Base-by-base conservation (phyloP, 2,797 vertebrate species). In the Urophycis tenuis region DNA sequence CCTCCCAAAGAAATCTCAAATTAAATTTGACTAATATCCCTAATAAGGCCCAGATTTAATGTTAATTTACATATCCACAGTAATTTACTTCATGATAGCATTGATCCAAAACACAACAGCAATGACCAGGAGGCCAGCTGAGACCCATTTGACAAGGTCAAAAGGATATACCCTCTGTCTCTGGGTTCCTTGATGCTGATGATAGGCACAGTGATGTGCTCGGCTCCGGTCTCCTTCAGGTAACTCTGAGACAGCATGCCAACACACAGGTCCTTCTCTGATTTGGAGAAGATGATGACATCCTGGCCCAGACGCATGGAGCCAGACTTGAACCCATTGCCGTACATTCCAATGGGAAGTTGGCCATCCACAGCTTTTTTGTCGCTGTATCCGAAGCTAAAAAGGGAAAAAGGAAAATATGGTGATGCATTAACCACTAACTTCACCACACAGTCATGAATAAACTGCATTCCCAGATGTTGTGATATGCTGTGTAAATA, bases 261-360 rank as follows among this genome's bases (percentile, higher is more conserved):
- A 36, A 99, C 93, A 0, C 94, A 96, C 85, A 93, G 92, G 5
- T 74, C 81, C 0, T 84, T 90, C 45, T 85, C 91, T 0, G 95
- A 96, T 86, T 95, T 98, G 64, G 96, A 98, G 85, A 99, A 97
- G 70, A 99, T 95, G 0, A 99, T 94, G 71, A 94, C 94, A 2
- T 99, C 97, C 89, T 82, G 95, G 30, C 97, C 97, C 72, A 99
- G 92, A 53, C 97, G 95, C 97, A 99, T 99, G 41, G 97, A 97
- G 8, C 97, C 97, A 0, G 97, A 99, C 87, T 99, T 99, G 93
- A 99, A 99, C 5, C 97, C 97, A 22, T 99, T 99, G 32, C 97
- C 97, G 39, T 98, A 99, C 22, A 96, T 87, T 22, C 97, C 97
- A 81, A 99, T 95, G 0, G 97, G 97, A 6, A 92, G 88, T 0